Base-by-base conservation (phyloP, 1,140 invertebrate species). In the Stenopsyche tienmushanensis region DNA sequence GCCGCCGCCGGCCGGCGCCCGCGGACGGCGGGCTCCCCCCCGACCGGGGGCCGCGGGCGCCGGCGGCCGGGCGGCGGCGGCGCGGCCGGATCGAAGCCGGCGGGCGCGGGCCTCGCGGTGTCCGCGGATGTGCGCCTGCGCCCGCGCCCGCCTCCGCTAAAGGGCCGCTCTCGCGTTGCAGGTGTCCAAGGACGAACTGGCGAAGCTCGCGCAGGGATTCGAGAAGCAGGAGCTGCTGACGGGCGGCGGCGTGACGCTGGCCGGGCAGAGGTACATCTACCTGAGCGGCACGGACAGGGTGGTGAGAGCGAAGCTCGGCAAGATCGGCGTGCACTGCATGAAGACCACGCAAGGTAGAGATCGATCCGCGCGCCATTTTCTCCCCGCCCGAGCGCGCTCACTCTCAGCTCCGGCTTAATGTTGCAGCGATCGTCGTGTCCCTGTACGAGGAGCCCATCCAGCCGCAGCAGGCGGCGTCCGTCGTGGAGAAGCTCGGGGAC, bases 401-500 rank as follows among this genome's bases (percentile, higher is more conserved):
- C 18, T 47, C 44, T n/a, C n/a, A n/a, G n/a, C n/a, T n/a, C n/a
- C n/a, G n/a, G n/a, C 64, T 73, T 77, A 80, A 82, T 75, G 74
- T 85, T 85, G 3, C 83, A 91, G 90, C 92, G 76, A 90, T 94
- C 78, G 92, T 95, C 77, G 88, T 95, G 78, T 92, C 92, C 77
- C 86, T 94, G 75, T 95, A 95, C 77, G 91, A 94, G 86, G 92
- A 94, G 83, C 92, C 92, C 75, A 92, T 94, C 81, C 92, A 94
- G 83, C 92, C 93, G 79, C 92, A 94, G 82, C 93, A 95, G 83
- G 92, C 92, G 76, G 92, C 92, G 78, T 93, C 91, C 72, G 91
- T 94, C 80, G 92, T 94, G 79, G 93, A 95, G 87, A 94, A 94
- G 85, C 86, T 95, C 86, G 92, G 93, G 84, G 93, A 95, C 83